Evolutionary conservation across 2,113 vertebrate species (phyloP).

Genomic region (Microtus richardsoni): DNA sequence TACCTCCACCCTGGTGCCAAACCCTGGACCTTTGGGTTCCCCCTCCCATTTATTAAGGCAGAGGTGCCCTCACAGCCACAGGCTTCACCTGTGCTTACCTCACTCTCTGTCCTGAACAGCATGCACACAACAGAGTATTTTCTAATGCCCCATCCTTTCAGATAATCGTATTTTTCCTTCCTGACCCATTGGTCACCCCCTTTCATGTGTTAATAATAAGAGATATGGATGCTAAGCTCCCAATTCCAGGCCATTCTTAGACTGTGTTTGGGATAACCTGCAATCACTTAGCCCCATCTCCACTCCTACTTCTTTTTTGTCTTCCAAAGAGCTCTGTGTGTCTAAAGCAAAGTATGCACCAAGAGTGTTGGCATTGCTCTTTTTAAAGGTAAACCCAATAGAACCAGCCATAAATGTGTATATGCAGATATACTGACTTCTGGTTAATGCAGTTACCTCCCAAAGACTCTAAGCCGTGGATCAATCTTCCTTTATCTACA

Average conservation of each 20-base stretch:
- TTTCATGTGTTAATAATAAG: neutral
- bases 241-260: neutral
- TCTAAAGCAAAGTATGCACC: neutral
- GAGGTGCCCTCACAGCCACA: no score
- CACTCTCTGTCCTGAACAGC: neutral
- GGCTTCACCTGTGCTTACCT: rapidly evolving
- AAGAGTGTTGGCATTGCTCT: neutral
- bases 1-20: no score
- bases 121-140: neutral
- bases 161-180: rapidly evolving
- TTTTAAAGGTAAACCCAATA: neutral
- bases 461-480: neutral
- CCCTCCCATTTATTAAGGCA: no score
- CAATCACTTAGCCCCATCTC: neutral
- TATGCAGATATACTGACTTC: neutral
- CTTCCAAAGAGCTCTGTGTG: neutral
- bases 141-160: no score
- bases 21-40: neutral
- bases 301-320: neutral
- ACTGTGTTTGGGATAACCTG: neutral
- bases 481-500: neutral
- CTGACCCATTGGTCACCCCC: no score
- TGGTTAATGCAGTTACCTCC: neutral
- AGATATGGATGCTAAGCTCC: no score
- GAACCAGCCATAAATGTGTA: neutral